Conservation (phyloP, 1,140 invertebrate genomes). For the Berghia stephanieae region DNA sequence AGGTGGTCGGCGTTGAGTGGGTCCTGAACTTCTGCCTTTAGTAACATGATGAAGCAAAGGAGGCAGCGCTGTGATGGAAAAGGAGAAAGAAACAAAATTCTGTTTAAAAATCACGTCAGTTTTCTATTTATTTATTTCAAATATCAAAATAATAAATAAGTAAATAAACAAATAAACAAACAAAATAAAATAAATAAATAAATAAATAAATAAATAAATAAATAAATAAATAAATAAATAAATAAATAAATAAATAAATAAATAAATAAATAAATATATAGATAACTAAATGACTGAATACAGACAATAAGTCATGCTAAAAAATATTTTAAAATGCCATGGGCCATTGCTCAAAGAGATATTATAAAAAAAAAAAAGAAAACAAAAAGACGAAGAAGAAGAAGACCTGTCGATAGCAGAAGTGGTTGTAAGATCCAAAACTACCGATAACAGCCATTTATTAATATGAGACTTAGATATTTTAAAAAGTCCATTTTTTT, state of each 20-base stretch:
- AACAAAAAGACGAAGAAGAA: background rate
- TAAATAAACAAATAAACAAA: background rate
- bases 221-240: too few species aligned
- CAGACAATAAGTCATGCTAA: background rate
- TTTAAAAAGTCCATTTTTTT: background rate
- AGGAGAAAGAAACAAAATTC: background rate
- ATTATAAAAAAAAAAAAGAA: background rate
- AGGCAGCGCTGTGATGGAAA: background rate
- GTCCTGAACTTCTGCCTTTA: conserved; percentile 9
- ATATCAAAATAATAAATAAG: conserved; percentile 3
- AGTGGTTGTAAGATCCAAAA: background rate
- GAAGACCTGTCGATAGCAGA: background rate
- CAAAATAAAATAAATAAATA: background rate
- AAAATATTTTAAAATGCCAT: background rate
- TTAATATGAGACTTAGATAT: background rate
- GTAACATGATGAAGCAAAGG: conserved; percentile 20
- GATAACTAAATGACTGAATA: background rate
- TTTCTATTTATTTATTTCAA: background rate
- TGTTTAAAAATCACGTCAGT: too few species aligned
- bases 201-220: background rate
- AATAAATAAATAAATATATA: background rate
- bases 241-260: background rate
- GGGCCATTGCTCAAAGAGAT: background rate
- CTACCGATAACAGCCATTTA: background rate
- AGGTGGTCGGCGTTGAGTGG: background rate